Conservation (phyloP, 2,797 vertebrate genomes). For the Bovichtus diacanthus region DNA sequence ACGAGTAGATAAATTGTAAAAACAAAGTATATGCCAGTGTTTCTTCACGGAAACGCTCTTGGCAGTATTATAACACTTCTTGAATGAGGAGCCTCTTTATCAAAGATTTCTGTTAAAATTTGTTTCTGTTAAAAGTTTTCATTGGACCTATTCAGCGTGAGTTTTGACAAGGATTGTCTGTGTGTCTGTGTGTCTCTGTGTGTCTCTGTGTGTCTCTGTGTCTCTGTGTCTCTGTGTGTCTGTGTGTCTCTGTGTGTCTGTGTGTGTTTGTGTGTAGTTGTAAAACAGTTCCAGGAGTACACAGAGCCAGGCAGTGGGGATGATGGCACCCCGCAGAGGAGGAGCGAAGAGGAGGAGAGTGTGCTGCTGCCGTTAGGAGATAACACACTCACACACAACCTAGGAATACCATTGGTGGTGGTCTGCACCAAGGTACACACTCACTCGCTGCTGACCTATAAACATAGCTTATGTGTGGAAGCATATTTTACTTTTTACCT, state of each 20-base stretch:
- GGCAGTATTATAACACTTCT: not conserved
- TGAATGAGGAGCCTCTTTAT: not conserved
- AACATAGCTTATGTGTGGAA: not conserved
- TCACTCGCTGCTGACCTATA: not conserved
- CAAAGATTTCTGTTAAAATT: no score
- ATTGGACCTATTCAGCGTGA: not conserved
- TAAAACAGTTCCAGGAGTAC: constrained; percentile 99
- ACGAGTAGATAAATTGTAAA: not conserved
- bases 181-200: constrained; percentile 47
- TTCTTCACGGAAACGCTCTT: not conserved
- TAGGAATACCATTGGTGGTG: constrained; percentile 96
- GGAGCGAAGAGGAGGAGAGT: constrained; percentile 93
- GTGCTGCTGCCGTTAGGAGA: constrained; percentile 95
- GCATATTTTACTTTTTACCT: not conserved
- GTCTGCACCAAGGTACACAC: constrained; percentile 95
- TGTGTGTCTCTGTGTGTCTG: constrained; percentile 49
- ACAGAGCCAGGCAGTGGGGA: constrained; percentile 94
- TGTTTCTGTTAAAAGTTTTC: not conserved
- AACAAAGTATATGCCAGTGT: not conserved
- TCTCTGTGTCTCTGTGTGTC: constrained; percentile 28
- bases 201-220: no score
- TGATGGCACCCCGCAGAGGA: constrained; percentile 93
- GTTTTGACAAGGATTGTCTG: not conserved
- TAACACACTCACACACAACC: constrained; percentile 96
- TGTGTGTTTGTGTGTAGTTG: constrained; percentile 90